Evolutionary conservation across 1,140 invertebrate genomes (phyloP).

Genomic region (Trissolcus basalis): DNA sequence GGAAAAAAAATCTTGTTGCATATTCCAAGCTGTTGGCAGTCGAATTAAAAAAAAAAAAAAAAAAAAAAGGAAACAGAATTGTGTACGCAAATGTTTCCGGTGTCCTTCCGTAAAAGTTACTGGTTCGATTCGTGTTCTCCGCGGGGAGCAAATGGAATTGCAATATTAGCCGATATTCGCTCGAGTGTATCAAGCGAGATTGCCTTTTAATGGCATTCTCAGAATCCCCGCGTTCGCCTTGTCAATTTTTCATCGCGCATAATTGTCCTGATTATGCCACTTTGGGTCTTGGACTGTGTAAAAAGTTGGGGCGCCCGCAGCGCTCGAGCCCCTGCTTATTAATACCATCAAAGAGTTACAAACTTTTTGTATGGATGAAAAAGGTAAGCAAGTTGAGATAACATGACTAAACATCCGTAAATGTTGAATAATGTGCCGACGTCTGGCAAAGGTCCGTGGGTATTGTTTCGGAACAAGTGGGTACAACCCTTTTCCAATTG

Average conservation of each 20-base stretch:
- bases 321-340: slow-evolving; percentile 24
- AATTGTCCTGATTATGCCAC: slow-evolving; percentile 20
- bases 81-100: too few species aligned
- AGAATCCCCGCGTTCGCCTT: not conserved
- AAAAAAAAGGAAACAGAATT: too few species aligned
- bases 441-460: slow-evolving; percentile 7
- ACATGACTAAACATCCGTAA: slow-evolving; percentile 39
- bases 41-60: too few species aligned
- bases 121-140: slow-evolving; percentile 53
- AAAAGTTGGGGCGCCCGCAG: not conserved
- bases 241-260: too few species aligned
- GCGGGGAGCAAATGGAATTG: slow-evolving; percentile 54
- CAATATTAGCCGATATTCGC: slow-evolving; percentile 56
- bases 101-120: slow-evolving; percentile 25
- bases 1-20: too few species aligned
- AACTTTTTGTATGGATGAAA: slow-evolving; percentile 24
- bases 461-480: slow-evolving; percentile 6
- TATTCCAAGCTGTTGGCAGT: too few species aligned
- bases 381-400: slow-evolving; percentile 37
- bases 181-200: slow-evolving; percentile 55
- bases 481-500: slow-evolving; percentile 4
- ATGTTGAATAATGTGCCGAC: slow-evolving; percentile 26
- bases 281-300: not conserved
- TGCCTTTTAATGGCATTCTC: slow-evolving; percentile 47
- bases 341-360: slow-evolving; percentile 42